Evolutionary conservation across 2,113 vertebrate species (phyloP).

Genomic region (Danionella cerebrum): DNA sequence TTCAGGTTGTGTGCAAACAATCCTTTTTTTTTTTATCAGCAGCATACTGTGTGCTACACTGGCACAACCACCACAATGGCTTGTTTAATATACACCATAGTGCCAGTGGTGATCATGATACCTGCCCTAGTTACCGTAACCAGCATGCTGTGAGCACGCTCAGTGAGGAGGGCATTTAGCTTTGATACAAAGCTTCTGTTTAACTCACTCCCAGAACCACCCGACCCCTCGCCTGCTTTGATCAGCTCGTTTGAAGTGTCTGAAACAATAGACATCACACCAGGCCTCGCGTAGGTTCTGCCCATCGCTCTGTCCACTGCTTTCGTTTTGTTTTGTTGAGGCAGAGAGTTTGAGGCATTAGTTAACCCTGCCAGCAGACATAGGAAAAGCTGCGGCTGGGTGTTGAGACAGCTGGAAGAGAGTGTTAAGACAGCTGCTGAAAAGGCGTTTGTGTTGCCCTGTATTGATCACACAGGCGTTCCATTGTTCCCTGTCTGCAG

Average conservation of each 20-base stretch:
- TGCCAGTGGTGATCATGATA: no score
- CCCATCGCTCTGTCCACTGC: not conserved
- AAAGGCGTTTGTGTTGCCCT: not conserved
- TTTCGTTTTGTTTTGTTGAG: slow-evolving; percentile 5
- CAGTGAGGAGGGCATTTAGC: not conserved
- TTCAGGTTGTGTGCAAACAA: no score
- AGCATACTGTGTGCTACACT: no score
- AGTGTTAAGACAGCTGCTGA: slow-evolving; percentile 55
- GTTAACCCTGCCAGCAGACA: slow-evolving; percentile 21
- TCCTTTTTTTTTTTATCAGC: no score
- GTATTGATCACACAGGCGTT: not conserved
- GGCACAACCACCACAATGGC: no score
- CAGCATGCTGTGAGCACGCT: no score
- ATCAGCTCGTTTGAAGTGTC: slow-evolving; percentile 45
- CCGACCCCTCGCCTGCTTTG: no score
- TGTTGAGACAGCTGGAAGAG: slow-evolving; percentile 26
- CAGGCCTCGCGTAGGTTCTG: slow-evolving; percentile 13
- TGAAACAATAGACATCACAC: slow-evolving; percentile 23
- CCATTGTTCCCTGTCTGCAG: not conserved
- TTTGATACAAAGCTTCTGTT: not conserved
- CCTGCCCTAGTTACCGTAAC: no score
- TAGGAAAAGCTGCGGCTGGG: not conserved
- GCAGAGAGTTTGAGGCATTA: slow-evolving; percentile 8
- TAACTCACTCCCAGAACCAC: no score
- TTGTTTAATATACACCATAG: no score